These are phyloP conservation scores for Bothrops jararaca DNA, from an alignment of 2,113 vertebrate species.

Conservation along the genomic window DNA sequence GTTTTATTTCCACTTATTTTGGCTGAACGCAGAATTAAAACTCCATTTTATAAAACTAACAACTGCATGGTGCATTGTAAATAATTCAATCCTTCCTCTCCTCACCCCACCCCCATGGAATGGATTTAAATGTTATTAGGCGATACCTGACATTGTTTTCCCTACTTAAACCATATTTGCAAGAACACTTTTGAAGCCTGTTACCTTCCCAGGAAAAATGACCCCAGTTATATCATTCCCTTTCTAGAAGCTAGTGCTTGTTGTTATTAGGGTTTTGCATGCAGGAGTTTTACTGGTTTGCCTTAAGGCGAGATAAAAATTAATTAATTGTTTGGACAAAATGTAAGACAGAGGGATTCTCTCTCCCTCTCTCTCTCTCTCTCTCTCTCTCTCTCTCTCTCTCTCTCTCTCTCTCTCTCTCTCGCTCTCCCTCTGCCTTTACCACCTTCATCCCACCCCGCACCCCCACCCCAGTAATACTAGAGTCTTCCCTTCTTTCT, in stretches of 20 bases:
- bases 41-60: neutral
- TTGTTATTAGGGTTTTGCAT: neutral
- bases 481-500: neutral
- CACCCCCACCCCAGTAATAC: neutral
- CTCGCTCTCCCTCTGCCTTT: neutral
- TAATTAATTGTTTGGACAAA: neutral
- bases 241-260: neutral
- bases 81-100: neutral
- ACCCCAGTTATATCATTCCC: neutral
- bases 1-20: neutral
- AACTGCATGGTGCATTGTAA: fast-evolving
- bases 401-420: no score
- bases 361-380: neutral
- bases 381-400: no score
- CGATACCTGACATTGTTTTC: neutral
- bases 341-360: neutral
- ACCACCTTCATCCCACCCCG: no score
- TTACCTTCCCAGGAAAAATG: conserved; percentile 4
- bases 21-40: neutral
- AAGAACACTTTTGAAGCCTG: neutral
- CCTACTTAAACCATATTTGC: neutral
- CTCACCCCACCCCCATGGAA: neutral
- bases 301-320: neutral
- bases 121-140: neutral
- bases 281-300: fast-evolving